A percentile compares a stretch with the other conserved stretches of the same genome.
phyloP scores from a whole-genome alignment of 1,140 invertebrate genomes.

The Thaumatotibia leucotreta region DNA sequence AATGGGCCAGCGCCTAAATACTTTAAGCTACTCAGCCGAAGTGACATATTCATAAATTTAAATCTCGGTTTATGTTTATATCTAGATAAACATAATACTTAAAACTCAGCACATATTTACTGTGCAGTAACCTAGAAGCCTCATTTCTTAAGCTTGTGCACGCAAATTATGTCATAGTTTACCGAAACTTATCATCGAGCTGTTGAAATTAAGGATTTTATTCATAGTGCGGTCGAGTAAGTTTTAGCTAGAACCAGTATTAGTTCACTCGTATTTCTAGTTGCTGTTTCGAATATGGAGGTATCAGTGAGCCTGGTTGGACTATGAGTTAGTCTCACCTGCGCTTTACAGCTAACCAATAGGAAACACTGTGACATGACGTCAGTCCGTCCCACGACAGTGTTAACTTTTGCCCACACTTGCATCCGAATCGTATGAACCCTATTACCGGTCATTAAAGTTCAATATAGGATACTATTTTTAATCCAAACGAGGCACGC shows the following conservation, averaged over 20 bases:
- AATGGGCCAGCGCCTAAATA: too few species aligned
- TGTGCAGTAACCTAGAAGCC: background rate
- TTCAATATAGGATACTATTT: conserved; percentile 28
- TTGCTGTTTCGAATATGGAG: too few species aligned
- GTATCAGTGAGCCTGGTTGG: too few species aligned
- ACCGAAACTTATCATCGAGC: conserved; percentile 29
- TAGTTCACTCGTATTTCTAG: too few species aligned
- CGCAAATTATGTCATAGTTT: conserved; percentile 31
- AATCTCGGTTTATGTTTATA: too few species aligned
- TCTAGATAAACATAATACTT: background rate
- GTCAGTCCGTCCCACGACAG: conserved; percentile 1
- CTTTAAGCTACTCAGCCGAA: too few species aligned
- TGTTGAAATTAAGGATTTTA: too few species aligned
- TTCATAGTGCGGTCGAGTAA: too few species aligned
- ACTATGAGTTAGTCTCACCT: too few species aligned
- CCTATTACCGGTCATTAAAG: conserved; percentile 22
- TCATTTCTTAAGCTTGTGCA: background rate
- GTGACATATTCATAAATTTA: too few species aligned
- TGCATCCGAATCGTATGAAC: conserved; percentile 4
- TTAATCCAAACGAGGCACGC: conserved; percentile 39
- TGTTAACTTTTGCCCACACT: conserved; percentile 4
- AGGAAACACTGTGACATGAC: background rate
- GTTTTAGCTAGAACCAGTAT: too few species aligned
- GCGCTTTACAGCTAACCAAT: too few species aligned
- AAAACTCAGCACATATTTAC: background rate